Conservation (phyloP, 2,888 invertebrate species). For the Eupithecia dodoneata region DNA sequence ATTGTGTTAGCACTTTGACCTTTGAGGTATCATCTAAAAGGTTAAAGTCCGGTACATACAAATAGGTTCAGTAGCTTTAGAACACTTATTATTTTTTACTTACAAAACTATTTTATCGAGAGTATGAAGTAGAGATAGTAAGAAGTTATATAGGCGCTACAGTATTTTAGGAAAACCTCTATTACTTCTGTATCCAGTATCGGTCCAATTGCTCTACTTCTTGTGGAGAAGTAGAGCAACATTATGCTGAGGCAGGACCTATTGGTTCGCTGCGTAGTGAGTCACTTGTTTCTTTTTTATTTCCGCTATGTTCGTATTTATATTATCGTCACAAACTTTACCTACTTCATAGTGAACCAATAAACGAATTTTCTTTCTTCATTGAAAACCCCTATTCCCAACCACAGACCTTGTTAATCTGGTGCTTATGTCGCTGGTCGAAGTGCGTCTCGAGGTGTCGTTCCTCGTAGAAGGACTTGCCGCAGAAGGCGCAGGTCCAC, state of each 20-base stretch:
- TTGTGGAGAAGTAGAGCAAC: too few relatives aligned
- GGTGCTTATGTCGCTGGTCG: constrained; percentile 93
- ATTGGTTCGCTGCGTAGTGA: too few relatives aligned
- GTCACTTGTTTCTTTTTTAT: too few relatives aligned
- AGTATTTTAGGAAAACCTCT: neutral
- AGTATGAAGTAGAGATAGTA: neutral
- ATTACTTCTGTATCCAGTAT: neutral
- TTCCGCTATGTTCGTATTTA: too few relatives aligned
- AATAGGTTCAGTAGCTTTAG: neutral
- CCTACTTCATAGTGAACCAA: too few relatives aligned
- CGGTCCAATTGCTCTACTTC: too few relatives aligned
- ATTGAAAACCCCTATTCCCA: neutral
- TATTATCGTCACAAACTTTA: too few relatives aligned
- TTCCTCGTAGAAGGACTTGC: constrained; percentile 96
- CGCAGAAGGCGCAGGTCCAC: constrained; percentile 96
- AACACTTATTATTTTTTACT: neutral
- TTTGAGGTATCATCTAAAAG: neutral
- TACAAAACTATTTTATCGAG: neutral
- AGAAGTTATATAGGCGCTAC: neutral
- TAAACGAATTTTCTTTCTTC: too few relatives aligned
- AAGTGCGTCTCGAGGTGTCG: constrained; percentile 94
- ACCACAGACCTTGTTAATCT: constrained; percentile 89
- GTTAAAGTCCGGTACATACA: too few relatives aligned
- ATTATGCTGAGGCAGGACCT: too few relatives aligned
- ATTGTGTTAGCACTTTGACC: neutral